phyloP scores from a whole-genome alignment of 2,797 vertebrate species.

The Phaenicophaeus curvirostris region DNA sequence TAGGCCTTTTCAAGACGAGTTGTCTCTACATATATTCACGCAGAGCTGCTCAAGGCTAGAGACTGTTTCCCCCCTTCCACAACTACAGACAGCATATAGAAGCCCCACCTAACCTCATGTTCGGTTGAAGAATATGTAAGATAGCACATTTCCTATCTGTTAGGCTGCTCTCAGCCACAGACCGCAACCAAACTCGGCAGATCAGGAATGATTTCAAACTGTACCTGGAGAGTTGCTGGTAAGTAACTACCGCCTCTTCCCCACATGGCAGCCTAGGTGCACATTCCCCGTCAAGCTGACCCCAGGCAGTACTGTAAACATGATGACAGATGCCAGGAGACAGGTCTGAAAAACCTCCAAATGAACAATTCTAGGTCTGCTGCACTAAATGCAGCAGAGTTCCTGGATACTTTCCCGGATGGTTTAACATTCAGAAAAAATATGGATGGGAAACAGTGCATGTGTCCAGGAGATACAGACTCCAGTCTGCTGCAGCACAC shows the following conservation, averaged over 20 bases:
- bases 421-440: conserved; percentile 48
- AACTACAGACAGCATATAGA: not conserved
- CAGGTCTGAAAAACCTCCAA: conserved; percentile 57
- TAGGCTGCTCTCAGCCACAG: conserved; percentile 4
- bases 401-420: not conserved
- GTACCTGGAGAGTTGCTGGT: not conserved
- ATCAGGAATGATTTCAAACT: not conserved
- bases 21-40: not conserved
- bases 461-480: not conserved
- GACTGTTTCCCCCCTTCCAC: not conserved
- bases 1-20: not conserved
- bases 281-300: not conserved
- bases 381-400: not conserved
- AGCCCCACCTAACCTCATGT: not conserved
- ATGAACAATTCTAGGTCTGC: conserved; percentile 47
- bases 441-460: not conserved
- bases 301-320: conserved; percentile 31
- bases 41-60: not conserved
- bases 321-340: conserved; percentile 58
- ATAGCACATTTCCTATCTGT: conserved; percentile 24
- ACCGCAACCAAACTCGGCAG: not conserved
- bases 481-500: fast-evolving
- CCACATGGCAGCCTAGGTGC: not conserved
- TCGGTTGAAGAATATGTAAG: conserved; percentile 36
- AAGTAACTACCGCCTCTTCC: not conserved